Conservation (phyloP, 2,888 invertebrate genomes). For the Polia nebulosa region DNA sequence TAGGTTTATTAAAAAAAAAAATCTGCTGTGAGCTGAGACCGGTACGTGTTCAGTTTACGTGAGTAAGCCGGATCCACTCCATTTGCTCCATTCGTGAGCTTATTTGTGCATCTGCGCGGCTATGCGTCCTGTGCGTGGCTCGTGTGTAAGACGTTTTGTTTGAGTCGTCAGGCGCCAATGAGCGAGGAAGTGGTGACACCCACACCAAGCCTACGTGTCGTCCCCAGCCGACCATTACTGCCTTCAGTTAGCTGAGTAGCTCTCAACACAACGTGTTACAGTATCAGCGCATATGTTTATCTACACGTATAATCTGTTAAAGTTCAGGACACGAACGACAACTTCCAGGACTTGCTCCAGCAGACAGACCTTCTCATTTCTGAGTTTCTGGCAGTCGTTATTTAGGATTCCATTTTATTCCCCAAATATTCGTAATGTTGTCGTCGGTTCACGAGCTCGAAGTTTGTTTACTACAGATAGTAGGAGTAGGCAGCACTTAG, state of each 20-base stretch:
- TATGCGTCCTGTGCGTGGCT: not conserved
- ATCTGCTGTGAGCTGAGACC: not conserved
- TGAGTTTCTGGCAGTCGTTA: not conserved
- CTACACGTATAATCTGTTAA: not conserved
- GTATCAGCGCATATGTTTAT: not conserved
- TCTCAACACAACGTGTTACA: not conserved
- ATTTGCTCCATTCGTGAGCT: not conserved
- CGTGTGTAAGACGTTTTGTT: not conserved
- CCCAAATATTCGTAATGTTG: not conserved
- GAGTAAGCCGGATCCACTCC: not conserved
- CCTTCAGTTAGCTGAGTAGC: not conserved
- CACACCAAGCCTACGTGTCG: not conserved
- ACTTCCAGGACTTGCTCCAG: too few species aligned
- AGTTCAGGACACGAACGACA: too few species aligned
- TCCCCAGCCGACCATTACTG: not conserved
- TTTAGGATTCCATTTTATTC: not conserved
- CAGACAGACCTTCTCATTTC: too few species aligned
- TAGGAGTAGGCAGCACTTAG: conserved; percentile 4
- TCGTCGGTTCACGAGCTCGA: conserved; percentile 1
- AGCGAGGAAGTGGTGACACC: not conserved
- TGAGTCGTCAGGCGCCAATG: not conserved
- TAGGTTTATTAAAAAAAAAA: too few species aligned
- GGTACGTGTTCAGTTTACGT: not conserved
- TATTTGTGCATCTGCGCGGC: not conserved
- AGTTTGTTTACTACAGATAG: conserved; percentile 27